A percentile compares a stretch with the other conserved stretches of the same genome.
phyloP scores from a whole-genome alignment of 2,888 invertebrate genomes.

The Eristalis tenax region DNA sequence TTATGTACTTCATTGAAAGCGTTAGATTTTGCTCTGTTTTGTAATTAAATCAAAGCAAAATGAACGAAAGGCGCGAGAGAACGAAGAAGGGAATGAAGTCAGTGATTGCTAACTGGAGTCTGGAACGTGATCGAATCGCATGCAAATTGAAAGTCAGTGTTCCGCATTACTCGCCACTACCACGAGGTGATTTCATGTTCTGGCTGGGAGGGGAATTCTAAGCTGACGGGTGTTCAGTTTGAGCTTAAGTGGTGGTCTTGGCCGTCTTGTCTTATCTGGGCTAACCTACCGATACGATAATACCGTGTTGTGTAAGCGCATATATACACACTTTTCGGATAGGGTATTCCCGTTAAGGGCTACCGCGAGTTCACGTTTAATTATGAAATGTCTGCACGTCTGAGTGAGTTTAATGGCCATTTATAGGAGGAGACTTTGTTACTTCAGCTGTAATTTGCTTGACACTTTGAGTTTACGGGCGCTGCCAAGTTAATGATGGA shows the following conservation, averaged over 20 bases:
- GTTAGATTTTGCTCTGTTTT: constrained; percentile 7
- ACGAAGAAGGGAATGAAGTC: neutral
- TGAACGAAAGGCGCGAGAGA: neutral
- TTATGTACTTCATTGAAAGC: constrained; percentile 7
- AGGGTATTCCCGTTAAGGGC: neutral
- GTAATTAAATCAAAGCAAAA: constrained; percentile 2
- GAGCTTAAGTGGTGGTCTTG: neutral
- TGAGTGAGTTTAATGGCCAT: neutral
- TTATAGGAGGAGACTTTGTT: neutral
- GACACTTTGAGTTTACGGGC: neutral
- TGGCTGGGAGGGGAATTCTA: constrained; percentile 12
- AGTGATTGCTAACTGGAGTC: constrained; percentile 6
- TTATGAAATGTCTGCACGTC: neutral
- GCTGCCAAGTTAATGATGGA: neutral
- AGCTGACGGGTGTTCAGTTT: neutral
- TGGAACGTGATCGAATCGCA: constrained; percentile 25
- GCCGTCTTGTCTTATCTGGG: neutral
- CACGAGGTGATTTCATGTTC: constrained; percentile 30
- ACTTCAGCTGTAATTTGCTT: neutral
- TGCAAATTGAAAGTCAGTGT: constrained; percentile 44
- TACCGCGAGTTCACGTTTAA: neutral
- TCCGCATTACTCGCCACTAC: constrained; percentile 18
- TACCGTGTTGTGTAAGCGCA: neutral
- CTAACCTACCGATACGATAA: neutral
- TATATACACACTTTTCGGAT: neutral